Conservation (phyloP, 1,140 invertebrate genomes). For the Akabosia matsudoensis region DNA sequence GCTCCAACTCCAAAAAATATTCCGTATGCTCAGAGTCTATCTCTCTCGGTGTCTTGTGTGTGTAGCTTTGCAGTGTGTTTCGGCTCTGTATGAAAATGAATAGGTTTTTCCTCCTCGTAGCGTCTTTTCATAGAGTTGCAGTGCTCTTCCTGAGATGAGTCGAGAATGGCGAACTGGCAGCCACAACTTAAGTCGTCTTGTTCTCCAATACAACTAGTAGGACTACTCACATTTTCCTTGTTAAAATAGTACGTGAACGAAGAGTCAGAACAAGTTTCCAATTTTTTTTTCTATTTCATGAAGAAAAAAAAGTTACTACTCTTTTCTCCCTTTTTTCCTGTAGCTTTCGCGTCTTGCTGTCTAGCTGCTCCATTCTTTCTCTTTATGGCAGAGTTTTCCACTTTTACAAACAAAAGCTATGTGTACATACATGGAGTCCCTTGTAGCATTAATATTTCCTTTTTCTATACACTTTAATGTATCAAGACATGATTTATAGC, state of each 20-base stretch:
- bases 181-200: background rate
- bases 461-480: too few species aligned
- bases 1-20: slow-evolving; percentile 15
- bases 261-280: background rate
- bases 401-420: background rate
- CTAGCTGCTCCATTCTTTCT: slow-evolving; percentile 4
- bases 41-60: background rate
- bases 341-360: slow-evolving; percentile 1
- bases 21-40: slow-evolving; percentile 2
- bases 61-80: background rate
- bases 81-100: too few species aligned
- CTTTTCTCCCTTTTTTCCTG: background rate
- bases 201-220: background rate
- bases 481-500: too few species aligned
- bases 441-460: too few species aligned
- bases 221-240: background rate
- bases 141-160: slow-evolving; percentile 6
- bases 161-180: background rate
- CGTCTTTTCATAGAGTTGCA: too few species aligned
- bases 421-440: background rate
- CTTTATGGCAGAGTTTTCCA: background rate
- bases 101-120: too few species aligned
- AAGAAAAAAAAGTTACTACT: background rate
- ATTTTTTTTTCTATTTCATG: background rate
- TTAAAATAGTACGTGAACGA: background rate